Evolutionary conservation across 1,140 invertebrate species (phyloP), one percentile per base, ranked within the genome.

Genomic region (Psilanteris sp.): DNA sequence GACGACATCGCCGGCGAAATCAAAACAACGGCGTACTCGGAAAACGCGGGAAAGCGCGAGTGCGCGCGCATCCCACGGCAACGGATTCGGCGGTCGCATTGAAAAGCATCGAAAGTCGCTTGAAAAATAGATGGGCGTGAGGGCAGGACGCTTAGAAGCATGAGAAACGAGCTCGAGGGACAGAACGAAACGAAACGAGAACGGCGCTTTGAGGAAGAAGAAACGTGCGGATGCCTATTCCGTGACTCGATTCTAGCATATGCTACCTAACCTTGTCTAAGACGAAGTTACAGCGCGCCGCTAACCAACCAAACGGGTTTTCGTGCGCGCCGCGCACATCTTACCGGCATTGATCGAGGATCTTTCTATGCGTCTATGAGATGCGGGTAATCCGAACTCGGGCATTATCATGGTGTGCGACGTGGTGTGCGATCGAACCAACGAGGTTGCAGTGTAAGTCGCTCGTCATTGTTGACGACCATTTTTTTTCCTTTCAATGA

Each of bases 231-330:
- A 62, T 55, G 68, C 55, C 68, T 62, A 62, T 72, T 64, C 57
- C 70, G 59, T 67, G 61, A 74, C n/a, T n/a, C n/a, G n/a, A n/a
- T 36, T 59, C 48, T 67, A 75, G 59, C 72, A 54, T 64, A 70
- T 73, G 77, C 62, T 34, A 15, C 43, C 77, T 72, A 75, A 71
- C 66, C 62, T 71, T 34, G 62, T 59, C 48, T 75, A 74, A 61
- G 43, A 68, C 54, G 59, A 37, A 54, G 41, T 68, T 54, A 67
- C 68, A 62, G 32, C 15, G 31, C 48, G 62, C 18, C 48, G 83
- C 76, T 80, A 82, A 85, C 84, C 80, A 77, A 84, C 83, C 84
- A 86, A 88, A 87, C 86, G 85, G 84, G 85, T 88, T 86, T 81
- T 84, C 24, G 15, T 55, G 29, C 46, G 29, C 44, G 34, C 46